phyloP scores from a whole-genome alignment of 1,140 invertebrate species.

The Drosophila sucinea region DNA sequence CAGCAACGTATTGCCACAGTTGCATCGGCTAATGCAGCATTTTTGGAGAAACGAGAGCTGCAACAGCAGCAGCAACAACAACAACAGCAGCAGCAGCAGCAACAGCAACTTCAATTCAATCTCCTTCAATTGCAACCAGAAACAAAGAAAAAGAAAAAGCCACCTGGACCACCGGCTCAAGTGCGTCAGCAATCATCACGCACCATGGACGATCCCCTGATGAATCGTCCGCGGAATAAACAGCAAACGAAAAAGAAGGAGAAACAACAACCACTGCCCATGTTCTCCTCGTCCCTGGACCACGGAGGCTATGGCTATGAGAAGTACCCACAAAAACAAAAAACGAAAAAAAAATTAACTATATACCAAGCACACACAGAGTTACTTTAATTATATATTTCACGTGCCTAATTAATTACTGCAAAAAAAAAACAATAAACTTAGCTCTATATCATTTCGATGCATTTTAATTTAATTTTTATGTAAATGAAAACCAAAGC shows the following conservation, averaged over 20 bases:
- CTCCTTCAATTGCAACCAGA: constrained; percentile 46
- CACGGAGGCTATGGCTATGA: constrained; percentile 71
- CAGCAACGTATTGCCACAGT: constrained; percentile 75
- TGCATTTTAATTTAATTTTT: constrained; percentile 9
- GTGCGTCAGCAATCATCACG: constrained; percentile 69
- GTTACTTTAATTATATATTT: constrained; percentile 10
- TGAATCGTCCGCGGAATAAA: constrained; percentile 69
- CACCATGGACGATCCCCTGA: constrained; percentile 75
- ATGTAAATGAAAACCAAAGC: constrained; percentile 1
- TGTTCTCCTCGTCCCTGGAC: not conserved
- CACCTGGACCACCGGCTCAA: constrained; percentile 70
- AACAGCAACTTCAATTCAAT: constrained; percentile 29
- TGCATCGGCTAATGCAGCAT: constrained; percentile 71
- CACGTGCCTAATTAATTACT: constrained; percentile 16
- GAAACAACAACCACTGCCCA: constrained; percentile 43
- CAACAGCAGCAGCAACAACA: constrained; percentile 40
- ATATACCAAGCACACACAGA: constrained; percentile 9
- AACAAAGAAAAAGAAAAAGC: constrained; percentile 77
- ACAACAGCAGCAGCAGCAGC: constrained; percentile 33
- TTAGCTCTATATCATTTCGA: not conserved
- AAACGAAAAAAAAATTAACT: no score
- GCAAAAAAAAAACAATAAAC: not conserved
- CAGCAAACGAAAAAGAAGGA: constrained; percentile 61
- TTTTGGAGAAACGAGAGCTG: constrained; percentile 59
- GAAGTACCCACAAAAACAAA: constrained; percentile 64